A percentile compares a stretch with the other conserved stretches of the same genome.
Evolutionary conservation across 2,888 invertebrate genomes (phyloP).

Genomic region (Lissonota sp.): DNA sequence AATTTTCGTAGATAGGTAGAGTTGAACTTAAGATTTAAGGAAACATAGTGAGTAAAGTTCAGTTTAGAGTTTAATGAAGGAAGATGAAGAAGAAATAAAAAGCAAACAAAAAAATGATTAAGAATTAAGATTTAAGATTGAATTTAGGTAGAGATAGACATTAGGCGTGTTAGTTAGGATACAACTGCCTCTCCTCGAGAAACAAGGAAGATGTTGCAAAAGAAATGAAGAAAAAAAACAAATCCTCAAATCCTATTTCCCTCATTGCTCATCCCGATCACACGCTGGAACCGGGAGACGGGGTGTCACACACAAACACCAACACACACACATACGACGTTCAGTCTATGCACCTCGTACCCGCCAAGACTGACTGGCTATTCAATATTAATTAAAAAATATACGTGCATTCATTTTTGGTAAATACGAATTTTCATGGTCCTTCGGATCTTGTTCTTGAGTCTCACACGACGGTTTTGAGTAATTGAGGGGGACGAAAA

Average conservation of each 20-base stretch:
- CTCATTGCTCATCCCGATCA: constrained; percentile 53
- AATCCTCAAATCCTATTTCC: constrained; percentile 29
- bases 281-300: constrained; percentile 67
- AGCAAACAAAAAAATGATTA: constrained; percentile 66
- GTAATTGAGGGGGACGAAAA: neutral
- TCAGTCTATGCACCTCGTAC: constrained; percentile 80
- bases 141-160: constrained; percentile 73
- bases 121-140: constrained; percentile 71
- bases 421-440: too few species aligned
- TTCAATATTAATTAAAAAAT: constrained; percentile 74
- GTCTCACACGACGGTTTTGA: too few species aligned
- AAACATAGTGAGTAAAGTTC: constrained; percentile 53
- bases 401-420: neutral
- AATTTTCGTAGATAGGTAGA: constrained; percentile 77
- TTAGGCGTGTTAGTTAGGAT: constrained; percentile 78
- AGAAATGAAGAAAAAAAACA: constrained; percentile 26
- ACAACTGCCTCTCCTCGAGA: constrained; percentile 74
- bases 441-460: too few species aligned
- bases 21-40: constrained; percentile 77
- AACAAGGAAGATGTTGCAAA: constrained; percentile 26
- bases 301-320: constrained; percentile 24
- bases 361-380: constrained; percentile 82
- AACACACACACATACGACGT: constrained; percentile 62
- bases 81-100: constrained; percentile 57
- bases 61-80: constrained; percentile 59